phyloP scores from a whole-genome alignment of 2,797 vertebrate species.

The Micrastur ruficollis region DNA sequence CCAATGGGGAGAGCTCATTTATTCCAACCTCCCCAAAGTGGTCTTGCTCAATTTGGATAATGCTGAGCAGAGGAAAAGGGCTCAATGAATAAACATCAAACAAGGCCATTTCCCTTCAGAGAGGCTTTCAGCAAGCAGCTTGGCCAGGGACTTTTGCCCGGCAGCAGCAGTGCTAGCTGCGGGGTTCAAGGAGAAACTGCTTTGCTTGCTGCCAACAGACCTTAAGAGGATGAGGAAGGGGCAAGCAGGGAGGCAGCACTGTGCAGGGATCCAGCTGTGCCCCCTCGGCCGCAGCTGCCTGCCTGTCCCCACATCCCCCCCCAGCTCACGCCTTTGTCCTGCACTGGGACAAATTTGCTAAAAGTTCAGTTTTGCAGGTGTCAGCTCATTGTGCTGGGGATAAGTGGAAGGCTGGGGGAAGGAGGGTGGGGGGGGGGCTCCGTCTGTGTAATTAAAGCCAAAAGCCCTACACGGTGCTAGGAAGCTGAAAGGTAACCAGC shows the following conservation, averaged over 20 bases:
- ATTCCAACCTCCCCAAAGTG: background rate
- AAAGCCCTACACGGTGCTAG: fast-evolving
- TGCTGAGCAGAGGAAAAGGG: background rate
- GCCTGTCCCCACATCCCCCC: background rate
- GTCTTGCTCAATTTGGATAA: background rate
- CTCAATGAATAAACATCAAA: background rate
- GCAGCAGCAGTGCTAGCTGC: background rate
- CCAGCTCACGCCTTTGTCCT: background rate
- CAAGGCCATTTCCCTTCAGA: background rate
- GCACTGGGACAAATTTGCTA: background rate
- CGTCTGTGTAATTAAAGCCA: background rate
- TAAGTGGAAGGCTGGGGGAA: background rate
- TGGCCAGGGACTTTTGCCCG: background rate
- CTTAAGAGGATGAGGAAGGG: background rate
- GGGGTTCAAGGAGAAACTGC: background rate
- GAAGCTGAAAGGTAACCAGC: background rate
- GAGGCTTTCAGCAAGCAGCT: background rate
- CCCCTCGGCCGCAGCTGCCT: background rate
- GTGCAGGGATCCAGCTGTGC: background rate
- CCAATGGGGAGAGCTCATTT: background rate
- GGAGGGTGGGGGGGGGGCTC: background rate
- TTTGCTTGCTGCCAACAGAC: background rate
- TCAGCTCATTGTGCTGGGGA: background rate
- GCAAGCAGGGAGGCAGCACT: background rate
- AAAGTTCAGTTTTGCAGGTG: slow-evolving; percentile 34